Evolutionary conservation across 2,888 invertebrate species (phyloP), one percentile per base, ranked within the genome.

Genomic region (Seladonia tumulorum): DNA sequence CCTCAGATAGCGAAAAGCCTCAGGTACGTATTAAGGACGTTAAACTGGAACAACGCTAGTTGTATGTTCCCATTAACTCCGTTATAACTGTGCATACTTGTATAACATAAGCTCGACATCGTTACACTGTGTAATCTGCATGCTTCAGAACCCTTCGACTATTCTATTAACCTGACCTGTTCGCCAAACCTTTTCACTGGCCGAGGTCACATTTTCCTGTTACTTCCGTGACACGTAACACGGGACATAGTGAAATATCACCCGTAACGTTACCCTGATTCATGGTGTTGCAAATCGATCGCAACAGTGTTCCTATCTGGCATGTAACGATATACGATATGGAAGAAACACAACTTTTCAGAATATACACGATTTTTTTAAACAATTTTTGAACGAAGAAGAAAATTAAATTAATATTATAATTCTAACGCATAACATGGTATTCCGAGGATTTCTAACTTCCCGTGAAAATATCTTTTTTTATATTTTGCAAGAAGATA

Each of bases 31-130:
- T 29, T 63, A 63, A 72, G 82, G 66, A 45, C n/a, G 39, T 53
- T 35, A 29, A 16, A 53, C 22, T 47, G 7, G n/a, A 39, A n/a
- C 42, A 29, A 49, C 29, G 29, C 16, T n/a, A 39, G 60, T 42
- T 29, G 63, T 29, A 29, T 25, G 63, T 25, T 29, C 29, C 63
- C 63, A 63, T 63, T 63, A 63, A 63, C 63, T 63, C 63, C 29
- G 29, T 25, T 63, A 63, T 63, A 63, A 63, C 63, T 25, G 29
- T 16, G 63, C 63, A 63, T 63, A 63, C 63, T 63, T 63, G 63
- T 63, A 29, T 29, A 29, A 63, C 66, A 66, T 8, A 66, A 66
- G 66, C 35, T 66, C 35, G 35, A 66, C 35, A 66, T 35, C 66
- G 35, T 66, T 35, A 66, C 66, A 35, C 22, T 8, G 35, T 66